phyloP scores from a whole-genome alignment of 2,797 vertebrate genomes.

The Uromys caudimaculatus region DNA sequence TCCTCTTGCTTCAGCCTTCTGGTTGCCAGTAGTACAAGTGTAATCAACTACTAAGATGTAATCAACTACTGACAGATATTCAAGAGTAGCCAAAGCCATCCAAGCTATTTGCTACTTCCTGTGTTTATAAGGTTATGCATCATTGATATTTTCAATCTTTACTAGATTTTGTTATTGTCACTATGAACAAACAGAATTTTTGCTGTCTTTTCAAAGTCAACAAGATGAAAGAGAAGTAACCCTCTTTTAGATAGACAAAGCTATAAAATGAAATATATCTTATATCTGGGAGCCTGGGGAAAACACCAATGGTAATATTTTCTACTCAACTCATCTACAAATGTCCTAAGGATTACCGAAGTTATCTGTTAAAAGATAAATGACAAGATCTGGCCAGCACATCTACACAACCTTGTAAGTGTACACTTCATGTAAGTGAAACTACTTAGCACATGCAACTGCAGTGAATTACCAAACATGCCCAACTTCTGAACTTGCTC shows the following conservation, averaged over 20 bases:
- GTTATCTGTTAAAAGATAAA: conserved; percentile 57
- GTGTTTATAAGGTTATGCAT: conserved; percentile 48
- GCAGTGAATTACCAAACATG: not conserved
- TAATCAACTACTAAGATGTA: not conserved
- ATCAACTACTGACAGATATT: conserved; percentile 68
- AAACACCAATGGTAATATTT: conserved; percentile 76
- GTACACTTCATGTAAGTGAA: conserved; percentile 73
- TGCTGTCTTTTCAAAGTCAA: conserved; percentile 79
- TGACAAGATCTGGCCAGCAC: conserved; percentile 68
- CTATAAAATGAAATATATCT: conserved; percentile 80
- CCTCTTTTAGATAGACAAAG: conserved; percentile 82
- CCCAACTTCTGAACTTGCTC: conserved; percentile 70
- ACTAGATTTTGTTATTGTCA: conserved; percentile 68
- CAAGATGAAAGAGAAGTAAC: conserved; percentile 86
- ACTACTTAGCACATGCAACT: conserved; percentile 70
- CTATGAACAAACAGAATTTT: conserved; percentile 80
- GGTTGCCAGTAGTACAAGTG: not conserved
- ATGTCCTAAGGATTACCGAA: conserved; percentile 74
- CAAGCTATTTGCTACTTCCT: conserved; percentile 40
- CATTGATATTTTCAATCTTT: conserved; percentile 32
- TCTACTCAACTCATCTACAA: conserved; percentile 68
- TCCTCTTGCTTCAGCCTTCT: not conserved
- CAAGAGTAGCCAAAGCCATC: not conserved
- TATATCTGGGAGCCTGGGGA: conserved; percentile 74
- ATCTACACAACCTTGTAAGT: conserved; percentile 54